phyloP scores from a whole-genome alignment of 2,113 vertebrate species.

The Anolis sagrei region DNA sequence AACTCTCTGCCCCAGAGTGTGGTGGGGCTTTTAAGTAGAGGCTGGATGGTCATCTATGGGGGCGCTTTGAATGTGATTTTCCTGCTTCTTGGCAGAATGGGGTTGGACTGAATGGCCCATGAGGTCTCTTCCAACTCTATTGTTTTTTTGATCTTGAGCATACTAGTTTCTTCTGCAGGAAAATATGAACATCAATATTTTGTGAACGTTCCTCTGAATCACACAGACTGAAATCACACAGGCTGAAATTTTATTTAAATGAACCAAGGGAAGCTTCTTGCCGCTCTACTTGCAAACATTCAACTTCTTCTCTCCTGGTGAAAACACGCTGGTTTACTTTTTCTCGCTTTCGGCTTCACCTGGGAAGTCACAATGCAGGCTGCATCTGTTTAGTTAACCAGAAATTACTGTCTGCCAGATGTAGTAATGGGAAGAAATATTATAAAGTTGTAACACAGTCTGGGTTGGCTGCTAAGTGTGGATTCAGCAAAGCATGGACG shows the following conservation, averaged over 20 bases:
- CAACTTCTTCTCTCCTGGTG: not conserved
- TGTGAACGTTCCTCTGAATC: not conserved
- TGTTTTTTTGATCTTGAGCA: too few species aligned
- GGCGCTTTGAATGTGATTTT: too few species aligned
- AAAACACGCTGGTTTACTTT: not conserved
- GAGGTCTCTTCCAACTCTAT: too few species aligned
- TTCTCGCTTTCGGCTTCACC: not conserved
- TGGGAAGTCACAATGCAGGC: not conserved
- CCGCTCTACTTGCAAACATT: not conserved
- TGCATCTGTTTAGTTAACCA: not conserved
- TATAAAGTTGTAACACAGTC: constrained; percentile 4
- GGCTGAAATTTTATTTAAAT: not conserved
- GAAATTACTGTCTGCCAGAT: not conserved
- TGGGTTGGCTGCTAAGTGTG: not conserved
- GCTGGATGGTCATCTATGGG: too few species aligned
- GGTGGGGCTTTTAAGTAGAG: too few species aligned
- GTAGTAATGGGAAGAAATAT: constrained; percentile 1
- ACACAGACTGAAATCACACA: too few species aligned
- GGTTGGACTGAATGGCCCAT: too few species aligned
- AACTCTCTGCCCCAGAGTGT: too few species aligned
- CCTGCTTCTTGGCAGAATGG: too few species aligned
- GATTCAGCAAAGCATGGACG: constrained; percentile 10
- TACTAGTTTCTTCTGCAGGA: not conserved
- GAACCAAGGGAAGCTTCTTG: not conserved
- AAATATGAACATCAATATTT: too few species aligned